phyloP scores from a whole-genome alignment of 1,140 invertebrate species.

The Cydia fagiglandana region DNA sequence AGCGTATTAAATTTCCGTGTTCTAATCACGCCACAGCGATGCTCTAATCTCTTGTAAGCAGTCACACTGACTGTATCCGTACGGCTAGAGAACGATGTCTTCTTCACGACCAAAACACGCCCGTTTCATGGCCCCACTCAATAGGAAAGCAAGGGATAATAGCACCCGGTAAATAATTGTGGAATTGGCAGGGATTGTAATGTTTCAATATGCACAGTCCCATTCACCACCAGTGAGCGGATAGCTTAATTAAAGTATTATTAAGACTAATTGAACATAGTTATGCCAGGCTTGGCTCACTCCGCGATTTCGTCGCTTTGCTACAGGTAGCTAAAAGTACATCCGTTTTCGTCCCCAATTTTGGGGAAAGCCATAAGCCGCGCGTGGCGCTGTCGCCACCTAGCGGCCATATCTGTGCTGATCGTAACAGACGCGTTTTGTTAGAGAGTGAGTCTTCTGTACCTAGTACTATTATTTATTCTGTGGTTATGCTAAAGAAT shows the following conservation, averaged over 20 bases:
- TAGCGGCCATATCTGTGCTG: no score
- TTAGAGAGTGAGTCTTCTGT: no score
- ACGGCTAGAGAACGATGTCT: no score
- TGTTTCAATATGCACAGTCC: slow-evolving; percentile 16
- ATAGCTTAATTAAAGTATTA: neutral
- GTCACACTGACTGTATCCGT: neutral
- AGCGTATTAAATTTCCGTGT: no score
- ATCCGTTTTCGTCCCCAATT: no score
- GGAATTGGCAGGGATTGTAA: slow-evolving; percentile 31
- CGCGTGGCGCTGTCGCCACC: no score
- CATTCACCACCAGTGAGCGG: neutral
- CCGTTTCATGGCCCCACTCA: slow-evolving; percentile 43
- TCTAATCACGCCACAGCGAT: neutral
- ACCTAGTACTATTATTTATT: no score
- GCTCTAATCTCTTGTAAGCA: neutral
- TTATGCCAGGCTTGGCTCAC: no score
- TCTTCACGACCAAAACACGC: slow-evolving; percentile 33
- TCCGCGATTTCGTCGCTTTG: no score
- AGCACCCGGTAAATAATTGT: slow-evolving; percentile 26
- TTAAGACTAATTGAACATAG: neutral
- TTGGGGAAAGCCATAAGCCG: no score
- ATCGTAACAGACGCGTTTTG: no score
- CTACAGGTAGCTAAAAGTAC: no score
- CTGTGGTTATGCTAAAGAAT: neutral
- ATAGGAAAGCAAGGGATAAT: slow-evolving; percentile 25